Evolutionary conservation across 2,113 vertebrate species (phyloP), one percentile per base, ranked within the genome.

Genomic region (Siphamia tubifer): DNA sequence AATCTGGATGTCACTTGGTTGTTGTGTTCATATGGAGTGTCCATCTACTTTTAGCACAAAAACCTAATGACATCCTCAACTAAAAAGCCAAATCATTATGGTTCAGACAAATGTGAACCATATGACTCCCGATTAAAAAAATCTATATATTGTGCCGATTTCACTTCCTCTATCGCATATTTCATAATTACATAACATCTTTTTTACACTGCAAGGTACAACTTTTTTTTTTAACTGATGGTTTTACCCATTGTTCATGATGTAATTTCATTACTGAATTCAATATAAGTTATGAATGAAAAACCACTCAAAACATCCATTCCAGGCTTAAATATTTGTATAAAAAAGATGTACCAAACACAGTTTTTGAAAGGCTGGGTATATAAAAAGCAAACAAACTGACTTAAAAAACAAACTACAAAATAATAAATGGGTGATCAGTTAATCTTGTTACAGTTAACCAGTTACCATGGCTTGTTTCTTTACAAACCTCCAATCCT

Each of bases 271-370:
- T 80, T 34, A 55, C 24, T 72, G 43, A 54, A 69, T 58, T 71
- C n/a, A n/a, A n/a, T 68, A 81, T 79, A 74, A 82, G 79, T 84
- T 69, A 78, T 74, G 52, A 73, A 84, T 54, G 68, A 56, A 77
- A 69, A 57, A 64, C 38, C 82, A 89, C 74, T 74, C 72, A 64
- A 78, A 88, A 85, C 52, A 85, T 73, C 48, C 51, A 83, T 81
- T 78, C 73, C 77, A 77, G 44, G 58, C 45, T 77, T 84, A 60
- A 68, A 68, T 52, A 77, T 65, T 43, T 75, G 63, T 83, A 89
- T 82, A 88, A 91, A 86, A 87, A 83, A 84, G 51, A 90, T 87
- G 82, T 87, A 89, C 74, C 77, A 86, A 91, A 88, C 68, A 78
- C 70, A 64, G 44, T 17, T 68, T 79, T 69, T 79, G 15, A 83